A percentile compares a stretch with the other conserved stretches of the same genome.
Conservation (phyloP, 2,888 invertebrate species). For the Xylota segnis region DNA sequence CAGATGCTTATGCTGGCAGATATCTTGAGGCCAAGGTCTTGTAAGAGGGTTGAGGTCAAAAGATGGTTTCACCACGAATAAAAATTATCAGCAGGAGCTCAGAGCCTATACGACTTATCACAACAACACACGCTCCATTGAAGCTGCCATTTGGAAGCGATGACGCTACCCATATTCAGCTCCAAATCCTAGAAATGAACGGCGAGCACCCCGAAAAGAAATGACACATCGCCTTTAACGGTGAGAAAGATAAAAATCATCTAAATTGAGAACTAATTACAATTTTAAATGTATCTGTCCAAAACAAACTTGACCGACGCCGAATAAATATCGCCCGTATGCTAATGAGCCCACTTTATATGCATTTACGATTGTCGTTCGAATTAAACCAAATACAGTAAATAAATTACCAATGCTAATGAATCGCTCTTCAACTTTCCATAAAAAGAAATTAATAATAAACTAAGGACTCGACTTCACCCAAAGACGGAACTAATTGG, state of each 20-base stretch:
- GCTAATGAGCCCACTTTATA: slow-evolving; percentile 29
- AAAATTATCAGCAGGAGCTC: too few species aligned
- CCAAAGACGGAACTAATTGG: slow-evolving; percentile 55
- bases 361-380: neutral
- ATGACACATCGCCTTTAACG: neutral
- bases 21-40: too few species aligned
- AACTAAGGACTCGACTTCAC: neutral
- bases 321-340: slow-evolving; percentile 8
- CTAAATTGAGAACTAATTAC: neutral
- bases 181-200: neutral
- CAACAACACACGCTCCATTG: too few species aligned
- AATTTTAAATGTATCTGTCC: neutral
- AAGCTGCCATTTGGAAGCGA: neutral
- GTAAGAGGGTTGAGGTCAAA: too few species aligned
- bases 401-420: slow-evolving; percentile 43
- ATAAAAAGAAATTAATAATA: slow-evolving; percentile 40
- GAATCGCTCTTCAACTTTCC: slow-evolving; percentile 49
- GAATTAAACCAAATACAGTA: slow-evolving; percentile 39
- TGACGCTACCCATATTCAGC: neutral
- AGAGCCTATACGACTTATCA: too few species aligned
- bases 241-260: neutral
- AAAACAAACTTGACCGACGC: neutral
- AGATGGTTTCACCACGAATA: too few species aligned
- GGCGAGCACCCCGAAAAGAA: neutral
- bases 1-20: too few species aligned